Conservation (phyloP, 2,797 vertebrate genomes). For the Eidolon dupreanum region DNA sequence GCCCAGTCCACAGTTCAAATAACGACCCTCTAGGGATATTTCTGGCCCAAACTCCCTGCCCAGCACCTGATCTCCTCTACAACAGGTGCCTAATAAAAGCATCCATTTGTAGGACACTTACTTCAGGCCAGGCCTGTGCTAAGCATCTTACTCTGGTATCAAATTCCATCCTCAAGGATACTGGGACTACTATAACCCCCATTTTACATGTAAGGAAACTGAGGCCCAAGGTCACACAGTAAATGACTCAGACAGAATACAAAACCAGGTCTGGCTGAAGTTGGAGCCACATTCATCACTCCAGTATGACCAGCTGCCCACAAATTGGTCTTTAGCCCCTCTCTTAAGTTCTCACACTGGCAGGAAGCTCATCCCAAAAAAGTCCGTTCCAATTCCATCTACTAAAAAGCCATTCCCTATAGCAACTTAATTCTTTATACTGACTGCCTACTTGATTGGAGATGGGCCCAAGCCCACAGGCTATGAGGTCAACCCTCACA, state of each 20-base stretch:
- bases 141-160: neutral
- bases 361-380: neutral
- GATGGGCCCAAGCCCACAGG: neutral
- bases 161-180: neutral
- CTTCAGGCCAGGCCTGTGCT: neutral
- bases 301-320: neutral
- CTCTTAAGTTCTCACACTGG: neutral
- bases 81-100: neutral
- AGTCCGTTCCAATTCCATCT: neutral
- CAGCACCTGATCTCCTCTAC: neutral
- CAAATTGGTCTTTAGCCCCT: neutral
- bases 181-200: neutral
- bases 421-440: neutral
- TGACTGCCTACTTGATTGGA: neutral
- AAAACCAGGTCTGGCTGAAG: neutral
- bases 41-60: neutral
- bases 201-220: neutral
- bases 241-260: neutral
- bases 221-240: neutral
- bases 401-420: neutral
- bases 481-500: neutral
- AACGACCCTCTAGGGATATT: neutral
- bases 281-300: neutral
- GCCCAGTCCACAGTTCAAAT: neutral
- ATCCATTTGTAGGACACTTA: neutral